Percentiles rank a stretch among this genome's conserved stretches.
Conservation (phyloP, 2,113 vertebrate species). For the Reinhardtius hippoglossoides region DNA sequence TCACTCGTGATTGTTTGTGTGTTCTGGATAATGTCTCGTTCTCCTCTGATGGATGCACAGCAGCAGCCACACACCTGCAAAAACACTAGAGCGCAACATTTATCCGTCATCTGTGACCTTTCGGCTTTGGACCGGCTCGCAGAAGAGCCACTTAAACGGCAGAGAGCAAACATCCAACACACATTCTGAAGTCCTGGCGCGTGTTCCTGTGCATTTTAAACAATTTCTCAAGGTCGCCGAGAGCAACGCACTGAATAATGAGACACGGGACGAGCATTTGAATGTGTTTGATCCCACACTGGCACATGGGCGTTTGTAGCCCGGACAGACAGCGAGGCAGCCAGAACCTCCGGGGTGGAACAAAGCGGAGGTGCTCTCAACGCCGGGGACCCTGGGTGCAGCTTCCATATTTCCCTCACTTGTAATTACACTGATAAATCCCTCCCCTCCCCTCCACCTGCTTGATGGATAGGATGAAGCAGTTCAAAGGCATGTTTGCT, state of each 20-base stretch:
- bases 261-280: slow-evolving; percentile 60
- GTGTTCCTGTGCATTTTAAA: slow-evolving; percentile 49
- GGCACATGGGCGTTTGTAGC: slow-evolving; percentile 43
- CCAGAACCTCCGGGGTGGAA: slow-evolving; percentile 40
- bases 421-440: slow-evolving; percentile 17
- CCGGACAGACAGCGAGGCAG: slow-evolving; percentile 10
- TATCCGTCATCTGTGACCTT: not conserved
- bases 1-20: no score
- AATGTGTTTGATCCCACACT: slow-evolving; percentile 65
- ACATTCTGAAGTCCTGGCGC: slow-evolving; percentile 4
- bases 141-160: not conserved
- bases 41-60: no score
- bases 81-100: not conserved
- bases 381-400: not conserved
- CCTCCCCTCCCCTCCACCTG: not conserved
- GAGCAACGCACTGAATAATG: slow-evolving; percentile 39
- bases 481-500: slow-evolving; percentile 44
- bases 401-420: slow-evolving; percentile 6
- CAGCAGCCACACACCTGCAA: no score
- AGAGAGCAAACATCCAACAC: not conserved
- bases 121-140: not conserved
- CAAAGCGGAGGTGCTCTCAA: slow-evolving; percentile 16
- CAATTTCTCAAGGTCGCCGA: slow-evolving; percentile 46
- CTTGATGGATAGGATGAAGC: slow-evolving; percentile 28
- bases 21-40: no score